A percentile compares a stretch with the other conserved stretches of the same genome.
Evolutionary conservation across 92 coral and sea anemone genomes (phyloP).

Genomic region (Paramuricea clavata): DNA sequence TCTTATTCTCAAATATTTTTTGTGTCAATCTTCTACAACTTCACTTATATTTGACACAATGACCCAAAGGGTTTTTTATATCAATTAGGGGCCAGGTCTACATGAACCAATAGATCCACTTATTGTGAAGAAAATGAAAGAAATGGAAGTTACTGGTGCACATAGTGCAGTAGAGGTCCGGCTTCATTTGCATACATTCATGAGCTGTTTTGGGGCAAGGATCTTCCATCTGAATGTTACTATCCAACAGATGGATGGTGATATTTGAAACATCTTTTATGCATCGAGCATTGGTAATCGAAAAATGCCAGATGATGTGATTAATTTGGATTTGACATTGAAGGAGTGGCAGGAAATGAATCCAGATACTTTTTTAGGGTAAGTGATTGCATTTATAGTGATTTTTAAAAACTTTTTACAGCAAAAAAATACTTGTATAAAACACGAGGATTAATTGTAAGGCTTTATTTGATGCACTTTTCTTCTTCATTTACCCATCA

Average conservation of each 20-base stretch:
- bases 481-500: too few relatives aligned
- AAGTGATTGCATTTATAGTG: too few relatives aligned
- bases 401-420: too few relatives aligned
- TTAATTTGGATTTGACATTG: neutral
- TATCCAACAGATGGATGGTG: slow-evolving; percentile 1
- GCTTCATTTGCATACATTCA: neutral
- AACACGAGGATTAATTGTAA: too few relatives aligned
- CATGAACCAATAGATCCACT: neutral
- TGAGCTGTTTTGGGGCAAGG: neutral
- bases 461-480: too few relatives aligned
- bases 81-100: neutral
- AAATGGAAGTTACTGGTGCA: neutral
- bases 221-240: neutral
- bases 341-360: too few relatives aligned
- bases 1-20: too few relatives aligned
- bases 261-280: neutral
- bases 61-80: too few relatives aligned
- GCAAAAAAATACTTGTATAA: too few relatives aligned
- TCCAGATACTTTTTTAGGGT: too few relatives aligned
- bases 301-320: neutral
- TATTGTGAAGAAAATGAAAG: neutral
- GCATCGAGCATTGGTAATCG: neutral
- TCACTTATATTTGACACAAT: too few relatives aligned
- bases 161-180: neutral
- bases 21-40: too few relatives aligned